Percentiles rank a stretch among this genome's conserved stretches.
phyloP scores from a whole-genome alignment of 1,140 invertebrate species.

The Scaptodrosophila lebanonensis region DNA sequence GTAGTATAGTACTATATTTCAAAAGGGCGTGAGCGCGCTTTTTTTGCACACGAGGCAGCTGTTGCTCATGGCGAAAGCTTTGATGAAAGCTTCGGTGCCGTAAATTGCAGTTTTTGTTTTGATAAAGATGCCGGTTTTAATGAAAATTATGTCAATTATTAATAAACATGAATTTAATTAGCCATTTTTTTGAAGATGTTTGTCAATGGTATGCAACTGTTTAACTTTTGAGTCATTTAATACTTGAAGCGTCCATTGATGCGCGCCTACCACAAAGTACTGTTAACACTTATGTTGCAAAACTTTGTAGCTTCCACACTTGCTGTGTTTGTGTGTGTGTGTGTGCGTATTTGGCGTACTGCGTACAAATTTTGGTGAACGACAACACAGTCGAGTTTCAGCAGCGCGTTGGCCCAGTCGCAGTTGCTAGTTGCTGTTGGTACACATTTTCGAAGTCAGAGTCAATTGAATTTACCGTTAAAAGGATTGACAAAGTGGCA shows the following conservation, averaged over 20 bases:
- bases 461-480: no score
- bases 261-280: background rate
- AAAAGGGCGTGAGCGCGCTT: conserved; percentile 34
- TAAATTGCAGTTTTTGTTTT: conserved; percentile 7
- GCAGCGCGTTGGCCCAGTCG: conserved; percentile 58
- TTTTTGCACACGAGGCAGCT: conserved; percentile 42
- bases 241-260: no score
- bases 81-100: conserved; percentile 6
- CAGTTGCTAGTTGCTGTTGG: no score
- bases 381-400: conserved; percentile 68
- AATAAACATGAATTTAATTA: no score
- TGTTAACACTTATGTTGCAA: conserved; percentile 10
- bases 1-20: conserved; percentile 18
- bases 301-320: conserved; percentile 22
- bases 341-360: conserved; percentile 26
- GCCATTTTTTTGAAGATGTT: background rate
- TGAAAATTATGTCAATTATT: no score
- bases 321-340: conserved; percentile 4
- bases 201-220: background rate
- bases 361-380: conserved; percentile 59
- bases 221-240: no score
- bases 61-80: conserved; percentile 51
- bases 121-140: conserved; percentile 17
- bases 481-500: no score
- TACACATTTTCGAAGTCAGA: no score